Base-by-base conservation (phyloP, 1,140 invertebrate genomes). In the Agrilus planipennis region DNA sequence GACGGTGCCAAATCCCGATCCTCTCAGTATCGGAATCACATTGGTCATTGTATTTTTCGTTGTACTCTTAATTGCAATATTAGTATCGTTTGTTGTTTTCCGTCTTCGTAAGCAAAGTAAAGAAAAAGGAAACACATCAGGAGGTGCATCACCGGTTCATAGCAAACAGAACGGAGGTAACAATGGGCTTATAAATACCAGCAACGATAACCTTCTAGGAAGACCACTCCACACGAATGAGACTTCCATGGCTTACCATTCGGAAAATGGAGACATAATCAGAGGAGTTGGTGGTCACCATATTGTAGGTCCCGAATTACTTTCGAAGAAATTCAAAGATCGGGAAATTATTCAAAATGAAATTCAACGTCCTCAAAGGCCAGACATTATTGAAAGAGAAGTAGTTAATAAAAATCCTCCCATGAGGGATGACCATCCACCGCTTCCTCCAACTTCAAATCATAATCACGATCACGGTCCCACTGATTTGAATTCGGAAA, bases 21-120 rank as follows among this genome's bases (percentile, higher is more conserved):
- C 88, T 1, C 63, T 93, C 1, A 88, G 82, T 51, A 88, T 93
- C 28, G 89, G 89, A 20, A 82, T 92, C 22, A 90, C 88, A 1
- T 65, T 96, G 16, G 87, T 96, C 1, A 89, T 95, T 30, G 84
- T 93, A 3, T 95, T 96, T 65, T 93, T 96, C 53, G 78, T 90
- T 2, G 84, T 89, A 31, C 64, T 93, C 7, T 70, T 93, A 14
- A 76, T 91, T 5, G 87, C 87, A 1, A 90, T 93, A 41, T 66
- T 89, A 17, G 79, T 87, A 4, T 90, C 85, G 34, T 92, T 92
- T 57, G 71, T 92, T 2, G 85, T 93, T 6, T 93, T 91, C 59
- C 74, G 86, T 14, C 65, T 90, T 39, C 70, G 88, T 10, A 79
- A 84, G 12, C 84, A 89, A 57, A 82, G 78, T 51, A 81, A 85